These are phyloP conservation scores for Dorcus parallelipipedus DNA, from an alignment of 2,888 invertebrate genomes.

Conservation along the genomic window DNA sequence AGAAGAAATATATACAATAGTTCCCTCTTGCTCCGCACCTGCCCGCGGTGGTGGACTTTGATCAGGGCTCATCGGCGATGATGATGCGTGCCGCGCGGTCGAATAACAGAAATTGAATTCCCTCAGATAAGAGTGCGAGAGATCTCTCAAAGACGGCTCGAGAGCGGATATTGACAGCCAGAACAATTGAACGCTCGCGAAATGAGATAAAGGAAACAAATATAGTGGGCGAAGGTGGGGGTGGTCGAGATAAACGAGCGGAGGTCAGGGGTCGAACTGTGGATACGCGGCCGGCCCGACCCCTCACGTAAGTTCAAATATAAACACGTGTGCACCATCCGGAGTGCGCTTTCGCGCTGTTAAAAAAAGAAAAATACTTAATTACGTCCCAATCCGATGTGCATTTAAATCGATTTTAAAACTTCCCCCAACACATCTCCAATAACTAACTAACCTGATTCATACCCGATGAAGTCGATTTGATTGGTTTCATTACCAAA, in stretches of 20 bases:
- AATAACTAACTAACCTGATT: too few species aligned
- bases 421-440: too few species aligned
- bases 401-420: conserved; percentile 2
- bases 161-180: conserved; percentile 45
- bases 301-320: conserved; percentile 10
- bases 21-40: conserved; percentile 28
- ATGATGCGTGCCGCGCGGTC: conserved; percentile 28
- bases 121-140: conserved; percentile 35
- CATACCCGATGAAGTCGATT: too few species aligned
- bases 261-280: conserved; percentile 15
- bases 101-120: conserved; percentile 44
- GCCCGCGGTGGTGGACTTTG: conserved; percentile 24
- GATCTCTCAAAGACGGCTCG: conserved; percentile 37
- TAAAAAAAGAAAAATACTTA: background rate
- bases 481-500: too few species aligned
- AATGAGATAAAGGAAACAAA: conserved; percentile 53
- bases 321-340: conserved; percentile 12
- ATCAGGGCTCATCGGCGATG: conserved; percentile 24
- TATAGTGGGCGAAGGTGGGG: conserved; percentile 33
- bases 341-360: background rate
- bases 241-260: conserved; percentile 2
- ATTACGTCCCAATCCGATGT: background rate
- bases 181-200: conserved; percentile 53
- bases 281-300: conserved; percentile 12
- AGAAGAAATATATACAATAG: conserved; percentile 49